These are phyloP conservation scores for Enteromius argenteus DNA, from an alignment of 2,797 vertebrate species.

Conservation along the genomic window DNA sequence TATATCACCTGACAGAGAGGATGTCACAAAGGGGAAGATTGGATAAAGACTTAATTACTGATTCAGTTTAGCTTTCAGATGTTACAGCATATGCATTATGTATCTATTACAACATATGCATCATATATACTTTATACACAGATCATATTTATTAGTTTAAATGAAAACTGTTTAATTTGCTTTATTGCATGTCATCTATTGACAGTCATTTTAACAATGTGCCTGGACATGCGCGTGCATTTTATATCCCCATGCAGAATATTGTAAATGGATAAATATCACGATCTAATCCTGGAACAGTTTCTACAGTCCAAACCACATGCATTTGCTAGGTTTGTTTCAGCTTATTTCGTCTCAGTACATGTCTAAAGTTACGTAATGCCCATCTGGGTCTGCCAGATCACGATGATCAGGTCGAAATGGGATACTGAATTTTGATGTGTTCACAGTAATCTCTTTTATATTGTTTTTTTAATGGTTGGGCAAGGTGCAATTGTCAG, in stretches of 20 bases:
- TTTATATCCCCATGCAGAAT: not conserved
- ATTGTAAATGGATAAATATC: not conserved
- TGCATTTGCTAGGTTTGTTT: conserved; percentile 9
- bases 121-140: not conserved
- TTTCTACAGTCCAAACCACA: not conserved
- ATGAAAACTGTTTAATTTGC: not conserved
- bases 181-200: not conserved
- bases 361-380: conserved; percentile 69
- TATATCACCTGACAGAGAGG: conserved; percentile 8
- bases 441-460: conserved; percentile 54
- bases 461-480: conserved; percentile 11
- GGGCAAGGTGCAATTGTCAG: not conserved
- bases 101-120: not conserved
- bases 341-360: conserved; percentile 4
- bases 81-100: not conserved
- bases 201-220: not conserved
- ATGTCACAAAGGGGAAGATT: not conserved
- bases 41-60: not conserved
- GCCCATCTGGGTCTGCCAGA: conserved; percentile 68
- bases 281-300: not conserved
- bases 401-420: conserved; percentile 15
- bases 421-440: conserved; percentile 18
- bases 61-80: not conserved
- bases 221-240: not conserved
- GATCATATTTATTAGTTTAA: not conserved